Conservation (phyloP, 2,113 vertebrate genomes). For the Scytalopus superciliaris region DNA sequence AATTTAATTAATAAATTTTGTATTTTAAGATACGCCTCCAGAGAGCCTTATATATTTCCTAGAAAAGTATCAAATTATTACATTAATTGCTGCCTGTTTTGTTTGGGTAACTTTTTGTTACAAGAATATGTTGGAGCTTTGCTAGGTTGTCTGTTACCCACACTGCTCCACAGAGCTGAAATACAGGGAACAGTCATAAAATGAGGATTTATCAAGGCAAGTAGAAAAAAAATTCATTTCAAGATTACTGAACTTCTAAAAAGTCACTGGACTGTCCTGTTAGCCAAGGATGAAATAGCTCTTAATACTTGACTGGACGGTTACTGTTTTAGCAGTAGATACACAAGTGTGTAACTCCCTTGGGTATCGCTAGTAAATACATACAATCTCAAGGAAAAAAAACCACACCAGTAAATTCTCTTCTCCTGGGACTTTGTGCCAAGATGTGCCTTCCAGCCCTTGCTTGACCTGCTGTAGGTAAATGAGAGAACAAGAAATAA, state of each 20-base stretch:
- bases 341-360: slow-evolving; percentile 11
- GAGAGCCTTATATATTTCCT: background rate
- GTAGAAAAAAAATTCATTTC: background rate
- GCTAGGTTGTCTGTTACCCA: background rate
- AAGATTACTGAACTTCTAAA: background rate
- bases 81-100: background rate
- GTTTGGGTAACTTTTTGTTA: slow-evolving; percentile 8
- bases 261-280: slow-evolving; percentile 13
- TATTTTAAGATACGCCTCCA: background rate
- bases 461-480: slow-evolving; percentile 39
- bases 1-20: background rate
- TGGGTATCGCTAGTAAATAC: slow-evolving; percentile 17
- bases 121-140: background rate
- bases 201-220: background rate
- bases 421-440: background rate
- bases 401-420: background rate
- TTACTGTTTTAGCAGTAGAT: slow-evolving; percentile 38
- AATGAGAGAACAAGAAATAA: background rate
- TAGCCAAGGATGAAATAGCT: slow-evolving; percentile 24
- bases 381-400: slow-evolving; percentile 5
- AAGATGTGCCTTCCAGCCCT: background rate
- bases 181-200: background rate
- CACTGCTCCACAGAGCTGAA: background rate
- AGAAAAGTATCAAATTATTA: background rate
- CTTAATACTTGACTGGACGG: slow-evolving; percentile 5